Evolutionary conservation across 53 echinoderm and acorn worm species (phyloP), one percentile per base, ranked within the genome.

Genomic region (Pentamera pediparva): DNA sequence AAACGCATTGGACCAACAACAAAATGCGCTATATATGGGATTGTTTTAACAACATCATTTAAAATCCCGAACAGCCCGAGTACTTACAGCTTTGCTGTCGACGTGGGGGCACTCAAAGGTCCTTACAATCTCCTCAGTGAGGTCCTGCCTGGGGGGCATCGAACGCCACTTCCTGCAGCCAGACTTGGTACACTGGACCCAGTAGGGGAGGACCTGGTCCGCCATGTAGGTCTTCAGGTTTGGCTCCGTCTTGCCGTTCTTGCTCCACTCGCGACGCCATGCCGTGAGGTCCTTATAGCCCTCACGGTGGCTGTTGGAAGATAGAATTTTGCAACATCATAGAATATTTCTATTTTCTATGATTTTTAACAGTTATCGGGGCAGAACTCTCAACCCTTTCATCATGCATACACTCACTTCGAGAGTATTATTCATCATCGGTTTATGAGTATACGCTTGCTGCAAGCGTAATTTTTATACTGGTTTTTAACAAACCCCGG

Each of bases 181-280:
- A 20, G 78, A 58, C 53, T 81, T 74, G 37, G 75, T 92, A 59
- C 91, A 92, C 59, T 89, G 92, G 40, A 98, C 78, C 98, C 98
- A 98, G 76, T 89, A 92, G 0, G 88, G 91, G 6, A 98, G 75
- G 26, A 88, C 77, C 49, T 80, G 79, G 60, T 98, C 98, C 6
- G 86, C 89, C 86, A 98, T 81, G 84, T 85, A 98, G 34, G 89
- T 79, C 37, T 88, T 92, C 27, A 92, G 75, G 63, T 85, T 88
- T 18, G 98, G 91, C 60, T 98, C 98, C 0, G 91, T 98, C 76
- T 98, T 98, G 19, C 96, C 91, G 21, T 88, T 87, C 35, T 78
- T 80, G 32, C 90, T 85, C 96, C 96, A 96, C 45, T 91, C 87
- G 22, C 87, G 81, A 55, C 88, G 90, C 96, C 96, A 96, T 15